These are phyloP conservation scores for Cacatua alba DNA, from an alignment of 2,113 vertebrate genomes.

Conservation along the genomic window DNA sequence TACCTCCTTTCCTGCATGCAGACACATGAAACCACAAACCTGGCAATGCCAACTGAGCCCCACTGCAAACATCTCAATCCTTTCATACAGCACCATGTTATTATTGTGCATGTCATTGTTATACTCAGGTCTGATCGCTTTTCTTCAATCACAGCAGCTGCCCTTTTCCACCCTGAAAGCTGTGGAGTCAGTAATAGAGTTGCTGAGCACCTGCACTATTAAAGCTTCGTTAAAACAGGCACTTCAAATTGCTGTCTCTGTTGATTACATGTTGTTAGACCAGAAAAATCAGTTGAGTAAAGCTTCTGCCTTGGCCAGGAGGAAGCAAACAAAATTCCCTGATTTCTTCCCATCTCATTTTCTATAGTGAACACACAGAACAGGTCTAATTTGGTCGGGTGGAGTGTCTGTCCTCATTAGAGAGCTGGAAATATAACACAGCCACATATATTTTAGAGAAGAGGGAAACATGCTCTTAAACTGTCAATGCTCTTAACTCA, in stretches of 20 bases:
- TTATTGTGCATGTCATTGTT: background rate
- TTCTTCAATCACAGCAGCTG: background rate
- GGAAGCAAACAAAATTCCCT: background rate
- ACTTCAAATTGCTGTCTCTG: background rate
- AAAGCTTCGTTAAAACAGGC: slow-evolving; percentile 19
- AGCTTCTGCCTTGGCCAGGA: background rate
- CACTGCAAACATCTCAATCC: background rate
- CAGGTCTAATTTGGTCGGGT: accelerated
- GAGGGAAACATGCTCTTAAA: background rate
- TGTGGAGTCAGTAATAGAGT: background rate
- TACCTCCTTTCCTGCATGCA: background rate
- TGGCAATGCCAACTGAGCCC: background rate
- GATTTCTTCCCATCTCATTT: background rate
- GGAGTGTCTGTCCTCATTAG: background rate
- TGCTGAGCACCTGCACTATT: slow-evolving; percentile 30
- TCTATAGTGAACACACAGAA: background rate
- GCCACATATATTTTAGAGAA: background rate
- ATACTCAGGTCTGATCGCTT: background rate
- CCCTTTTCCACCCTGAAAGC: background rate
- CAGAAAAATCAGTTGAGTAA: background rate
- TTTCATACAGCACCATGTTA: background rate
- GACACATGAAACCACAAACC: background rate
- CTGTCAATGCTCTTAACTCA: background rate
- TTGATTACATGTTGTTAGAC: background rate
- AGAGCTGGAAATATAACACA: background rate